These are phyloP conservation scores for Elephas maximus DNA, from an alignment of 2,113 vertebrate genomes.

Conservation along the genomic window DNA sequence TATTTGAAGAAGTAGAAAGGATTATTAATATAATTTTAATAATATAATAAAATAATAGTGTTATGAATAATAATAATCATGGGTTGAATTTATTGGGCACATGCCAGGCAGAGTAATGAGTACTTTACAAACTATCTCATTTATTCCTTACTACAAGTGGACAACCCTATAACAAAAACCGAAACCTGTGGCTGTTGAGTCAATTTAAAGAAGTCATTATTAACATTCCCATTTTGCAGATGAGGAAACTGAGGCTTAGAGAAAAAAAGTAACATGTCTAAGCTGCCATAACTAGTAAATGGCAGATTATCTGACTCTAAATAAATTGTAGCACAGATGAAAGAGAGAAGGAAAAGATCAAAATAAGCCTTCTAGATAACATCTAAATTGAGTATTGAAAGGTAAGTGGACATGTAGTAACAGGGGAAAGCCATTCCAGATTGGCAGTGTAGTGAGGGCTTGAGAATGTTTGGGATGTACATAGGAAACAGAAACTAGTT, in stretches of 20 bases:
- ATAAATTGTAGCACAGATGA: not conserved
- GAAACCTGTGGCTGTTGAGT: too few species aligned
- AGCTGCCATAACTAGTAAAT: not conserved
- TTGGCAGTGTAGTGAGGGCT: not conserved
- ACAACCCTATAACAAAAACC: too few species aligned
- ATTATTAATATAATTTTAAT: slow-evolving; percentile 19
- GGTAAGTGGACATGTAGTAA: not conserved
- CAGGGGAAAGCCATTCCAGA: not conserved
- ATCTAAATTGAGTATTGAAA: not conserved
- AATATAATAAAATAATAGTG: slow-evolving; percentile 24
- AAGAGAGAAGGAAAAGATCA: not conserved
- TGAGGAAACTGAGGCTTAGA: too few species aligned
- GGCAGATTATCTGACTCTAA: not conserved
- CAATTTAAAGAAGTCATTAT: too few species aligned
- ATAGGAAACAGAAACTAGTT: not conserved
- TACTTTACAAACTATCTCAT: not conserved
- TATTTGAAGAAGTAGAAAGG: not conserved
- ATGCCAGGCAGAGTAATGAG: not conserved
- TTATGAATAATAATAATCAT: not conserved
- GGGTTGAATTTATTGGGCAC: not conserved
- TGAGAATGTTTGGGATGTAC: not conserved
- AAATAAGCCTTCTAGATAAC: not conserved
- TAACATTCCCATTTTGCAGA: too few species aligned
- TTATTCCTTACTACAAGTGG: too few species aligned
- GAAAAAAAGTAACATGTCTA: too few species aligned